Conservation (phyloP, 23 tunicate genomes). For the Phallusia fumigata region DNA sequence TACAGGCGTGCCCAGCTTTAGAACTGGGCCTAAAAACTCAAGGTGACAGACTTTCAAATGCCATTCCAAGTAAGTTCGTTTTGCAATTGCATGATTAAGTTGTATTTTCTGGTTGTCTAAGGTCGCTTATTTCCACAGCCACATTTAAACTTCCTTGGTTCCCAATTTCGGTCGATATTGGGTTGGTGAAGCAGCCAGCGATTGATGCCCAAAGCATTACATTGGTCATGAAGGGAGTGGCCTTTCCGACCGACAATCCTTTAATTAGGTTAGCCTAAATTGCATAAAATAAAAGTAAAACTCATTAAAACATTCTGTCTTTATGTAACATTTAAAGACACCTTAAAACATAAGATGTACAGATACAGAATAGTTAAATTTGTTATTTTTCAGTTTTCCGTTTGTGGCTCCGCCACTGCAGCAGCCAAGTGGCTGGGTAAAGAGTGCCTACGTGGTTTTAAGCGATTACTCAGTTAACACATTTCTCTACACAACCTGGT, state of each 20-base stretch:
- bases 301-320: too few relatives aligned
- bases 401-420: neutral
- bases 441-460: neutral
- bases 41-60: neutral
- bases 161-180: neutral
- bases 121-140: neutral
- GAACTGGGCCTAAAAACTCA: neutral
- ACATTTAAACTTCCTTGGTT: neutral
- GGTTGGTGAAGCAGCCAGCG: neutral
- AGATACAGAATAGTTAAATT: too few relatives aligned
- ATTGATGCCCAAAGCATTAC: neutral
- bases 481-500: neutral
- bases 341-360: too few relatives aligned
- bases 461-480: neutral
- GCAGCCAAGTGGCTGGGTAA: neutral
- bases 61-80: neutral
- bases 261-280: neutral
- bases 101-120: too few relatives aligned
- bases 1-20: neutral
- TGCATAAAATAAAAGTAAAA: neutral
- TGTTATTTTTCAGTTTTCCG: neutral
- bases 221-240: neutral
- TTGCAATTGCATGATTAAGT: neutral
- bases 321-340: too few relatives aligned
- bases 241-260: neutral